Evolutionary conservation across 1,140 invertebrate genomes (phyloP), one percentile per base, ranked within the genome.

Genomic region (Triops cancriformis): DNA sequence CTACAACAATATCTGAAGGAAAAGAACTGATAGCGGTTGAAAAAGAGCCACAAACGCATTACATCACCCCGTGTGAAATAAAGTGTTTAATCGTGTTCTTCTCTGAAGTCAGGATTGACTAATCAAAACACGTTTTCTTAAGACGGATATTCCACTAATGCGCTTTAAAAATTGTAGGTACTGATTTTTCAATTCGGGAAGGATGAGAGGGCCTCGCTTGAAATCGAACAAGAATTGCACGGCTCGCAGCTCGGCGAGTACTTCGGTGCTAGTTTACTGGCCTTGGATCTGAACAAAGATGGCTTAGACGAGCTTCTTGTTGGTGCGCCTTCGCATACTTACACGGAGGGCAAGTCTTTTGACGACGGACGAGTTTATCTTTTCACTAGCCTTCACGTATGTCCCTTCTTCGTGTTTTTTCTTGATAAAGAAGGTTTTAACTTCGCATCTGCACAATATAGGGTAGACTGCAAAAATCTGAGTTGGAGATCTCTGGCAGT

Each of bases 181-280:
- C 64, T 84, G 5, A 80, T 87, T 42, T 85, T 84, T 77, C 23
- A 80, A 41, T 85, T 85, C 79, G 75, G 80, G 1, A 75, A 78
- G 5, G 26, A 31, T 0, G 76, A 78, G 1, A 76, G 81, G 27
- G 51, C 79, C n/a, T 31, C 73, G 11, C 74, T 85, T 64, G 51
- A 27, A 4, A 76, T 85, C 9, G 82, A 80, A 75, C 82, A 80
- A 26, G 78, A 80, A 73, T 41, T 85, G 26, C 81, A 84, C 10
- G 91, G 91, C 0, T 83, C 86, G 28, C 89, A 94, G 82, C 83
- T 89, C 26, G 93, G 93, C 0, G 89, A 92, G 73, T 93, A 93
- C 82, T 95, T 94, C 82, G 94, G 94, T 7, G 87, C 90, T 0
- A 85, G 87, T 26, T 81, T 96, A 1, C 84, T 89, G 72, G 88